Percentiles rank a stretch among this genome's conserved stretches.
These are phyloP conservation scores for Melolontha melolontha DNA, from an alignment of 2,888 invertebrate genomes.

Conservation along the genomic window DNA sequence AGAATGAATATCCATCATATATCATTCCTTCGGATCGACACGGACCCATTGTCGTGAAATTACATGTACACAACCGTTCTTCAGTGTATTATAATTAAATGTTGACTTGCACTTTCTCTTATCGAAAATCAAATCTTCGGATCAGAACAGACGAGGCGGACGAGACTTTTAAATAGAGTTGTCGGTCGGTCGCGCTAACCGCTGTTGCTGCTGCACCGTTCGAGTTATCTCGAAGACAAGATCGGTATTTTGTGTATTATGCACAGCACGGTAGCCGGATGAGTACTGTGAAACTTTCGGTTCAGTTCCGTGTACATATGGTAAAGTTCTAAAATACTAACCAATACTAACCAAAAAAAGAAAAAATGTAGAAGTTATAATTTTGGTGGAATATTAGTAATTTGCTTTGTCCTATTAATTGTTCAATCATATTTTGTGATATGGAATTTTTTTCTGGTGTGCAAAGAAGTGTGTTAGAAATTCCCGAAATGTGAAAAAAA, in stretches of 20 bases:
- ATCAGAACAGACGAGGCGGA: conserved; percentile 2
- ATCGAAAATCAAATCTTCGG: conserved; percentile 42
- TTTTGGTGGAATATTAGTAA: too few relatives aligned
- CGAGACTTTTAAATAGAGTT: conserved; percentile 26
- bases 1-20: conserved; percentile 34
- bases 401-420: too few relatives aligned
- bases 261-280: conserved; percentile 22
- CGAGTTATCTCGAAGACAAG: conserved; percentile 13
- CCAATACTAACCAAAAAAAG: too few relatives aligned
- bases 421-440: too few relatives aligned
- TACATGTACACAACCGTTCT: conserved; percentile 11
- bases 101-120: conserved; percentile 46
- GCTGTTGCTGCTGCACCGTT: conserved; percentile 7
- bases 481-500: too few relatives aligned
- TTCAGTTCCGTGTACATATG: conserved; percentile 20
- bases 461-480: too few relatives aligned
- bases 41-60: conserved; percentile 26
- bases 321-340: too few relatives aligned
- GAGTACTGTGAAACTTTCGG: conserved; percentile 10
- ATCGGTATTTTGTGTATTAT: conserved; percentile 32
- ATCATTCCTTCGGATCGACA: conserved; percentile 36
- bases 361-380: too few relatives aligned
- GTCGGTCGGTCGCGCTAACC: conserved; percentile 1
- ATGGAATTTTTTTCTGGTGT: too few relatives aligned
- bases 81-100: conserved; percentile 43